Conservation (phyloP, 2,888 invertebrate species). For the Lasius platythorax region DNA sequence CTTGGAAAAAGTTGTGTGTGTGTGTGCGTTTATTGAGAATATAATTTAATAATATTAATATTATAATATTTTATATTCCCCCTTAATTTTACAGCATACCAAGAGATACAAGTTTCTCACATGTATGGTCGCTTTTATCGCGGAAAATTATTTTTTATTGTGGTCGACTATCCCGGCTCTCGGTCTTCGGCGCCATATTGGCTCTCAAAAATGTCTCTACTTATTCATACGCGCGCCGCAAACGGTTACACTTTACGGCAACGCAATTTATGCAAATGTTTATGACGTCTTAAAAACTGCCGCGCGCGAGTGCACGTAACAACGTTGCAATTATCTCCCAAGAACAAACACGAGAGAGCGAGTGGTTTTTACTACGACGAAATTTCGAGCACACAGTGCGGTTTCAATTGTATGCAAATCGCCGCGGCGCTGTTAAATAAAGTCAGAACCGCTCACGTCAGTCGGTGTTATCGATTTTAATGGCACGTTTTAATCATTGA, state of each 20-base stretch:
- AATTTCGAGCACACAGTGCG: not conserved
- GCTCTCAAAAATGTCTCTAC: not conserved
- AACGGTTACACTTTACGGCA: slow-evolving; percentile 6
- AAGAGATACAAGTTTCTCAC: not conserved
- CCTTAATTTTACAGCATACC: not conserved
- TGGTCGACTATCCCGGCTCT: not conserved
- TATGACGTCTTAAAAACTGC: slow-evolving; percentile 33
- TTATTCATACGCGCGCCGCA: not conserved
- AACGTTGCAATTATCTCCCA: slow-evolving; percentile 28
- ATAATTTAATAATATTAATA: not conserved
- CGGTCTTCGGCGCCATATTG: not conserved
- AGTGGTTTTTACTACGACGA: slow-evolving; percentile 4
- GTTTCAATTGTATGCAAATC: slow-evolving; percentile 37
- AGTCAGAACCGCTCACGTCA: slow-evolving; percentile 7
- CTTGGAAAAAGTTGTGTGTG: not conserved
- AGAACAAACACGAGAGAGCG: not conserved
- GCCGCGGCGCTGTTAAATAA: not conserved
- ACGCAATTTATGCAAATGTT: slow-evolving; percentile 11
- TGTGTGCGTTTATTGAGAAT: not conserved
- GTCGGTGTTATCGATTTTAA: not conserved
- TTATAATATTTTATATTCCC: not conserved
- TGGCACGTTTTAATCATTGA: slow-evolving; percentile 20
- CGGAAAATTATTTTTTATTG: slow-evolving; percentile 9
- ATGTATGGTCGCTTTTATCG: not conserved
- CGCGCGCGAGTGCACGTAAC: slow-evolving; percentile 15